Evolutionary conservation across 2,113 vertebrate species (phyloP).

Genomic region (Pogonocichla stellata): DNA sequence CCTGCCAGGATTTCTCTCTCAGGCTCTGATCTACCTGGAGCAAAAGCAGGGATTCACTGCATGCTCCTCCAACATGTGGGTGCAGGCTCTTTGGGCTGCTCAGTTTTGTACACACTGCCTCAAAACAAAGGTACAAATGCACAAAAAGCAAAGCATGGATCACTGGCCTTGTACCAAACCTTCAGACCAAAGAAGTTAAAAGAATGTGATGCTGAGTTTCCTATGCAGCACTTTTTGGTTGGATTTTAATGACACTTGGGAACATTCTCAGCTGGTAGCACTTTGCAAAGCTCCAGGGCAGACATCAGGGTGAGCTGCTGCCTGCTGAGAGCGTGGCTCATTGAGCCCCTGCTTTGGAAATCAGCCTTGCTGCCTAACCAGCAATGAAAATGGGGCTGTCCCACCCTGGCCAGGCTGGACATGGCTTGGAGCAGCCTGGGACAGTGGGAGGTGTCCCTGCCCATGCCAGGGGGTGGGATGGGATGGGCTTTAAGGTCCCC

Average conservation of each 20-base stretch:
- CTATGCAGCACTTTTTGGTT: not conserved
- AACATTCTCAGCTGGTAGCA: not conserved
- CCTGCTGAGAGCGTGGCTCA: slow-evolving; percentile 1
- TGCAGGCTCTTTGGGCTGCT: not conserved
- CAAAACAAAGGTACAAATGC: not conserved
- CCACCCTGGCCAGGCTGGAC: not conserved
- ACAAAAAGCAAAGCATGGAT: not conserved
- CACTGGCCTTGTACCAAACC: not conserved
- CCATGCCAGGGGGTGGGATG: not conserved
- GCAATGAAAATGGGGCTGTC: not conserved
- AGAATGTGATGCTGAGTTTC: not conserved
- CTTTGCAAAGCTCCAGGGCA: slow-evolving; percentile 25
- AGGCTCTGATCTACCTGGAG: not conserved
- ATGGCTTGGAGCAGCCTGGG: not conserved
- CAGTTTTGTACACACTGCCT: not conserved
- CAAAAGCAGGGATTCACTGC: not conserved
- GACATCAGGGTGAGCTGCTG: not conserved
- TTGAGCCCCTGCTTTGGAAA: not conserved
- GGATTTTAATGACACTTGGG: not conserved
- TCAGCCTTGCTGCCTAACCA: not conserved
- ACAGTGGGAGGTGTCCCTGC: not conserved
- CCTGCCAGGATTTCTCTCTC: not conserved
- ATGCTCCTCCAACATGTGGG: not conserved
- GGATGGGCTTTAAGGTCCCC: not conserved
- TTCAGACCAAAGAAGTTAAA: not conserved